Evolutionary conservation across 2,888 invertebrate species (phyloP), one percentile per base, ranked within the genome.

Genomic region (Euphydryas editha): DNA sequence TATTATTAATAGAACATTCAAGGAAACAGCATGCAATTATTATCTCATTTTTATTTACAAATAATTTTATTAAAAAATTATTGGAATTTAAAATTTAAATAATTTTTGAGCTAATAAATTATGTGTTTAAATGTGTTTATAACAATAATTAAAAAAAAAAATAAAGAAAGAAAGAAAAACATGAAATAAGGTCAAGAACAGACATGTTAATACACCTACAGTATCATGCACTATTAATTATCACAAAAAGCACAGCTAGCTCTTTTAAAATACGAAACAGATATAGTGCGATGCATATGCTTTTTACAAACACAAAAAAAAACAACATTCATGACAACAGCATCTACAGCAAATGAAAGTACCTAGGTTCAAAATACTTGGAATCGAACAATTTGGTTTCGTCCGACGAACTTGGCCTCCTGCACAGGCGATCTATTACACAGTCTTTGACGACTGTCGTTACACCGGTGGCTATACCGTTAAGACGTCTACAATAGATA

Each of bases 381-480:
- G 90, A 80, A 89, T 94, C 92, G 88, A 94, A 94, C 86, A 93
- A 90, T 90, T 87, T 91, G 80, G 84, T 81, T 76, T 85, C 86
- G 7, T 79, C 83, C 79, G 88, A 81, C 73, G 81, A 80, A 78
- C 83, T 88, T 54, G 93, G 88, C 72, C 89, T 85, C 74, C 86
- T 85, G 80, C 90, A 93, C 83, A 94, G 93, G 69, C 93, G 93
- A 83, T 95, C 94, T 78, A 95, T 93, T 75, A 95, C 93, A 84
- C 94, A 95, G 84, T 94, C 95, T 83, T 95, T 95, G 79, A 96
- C 94, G 72, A 95, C 93, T 62, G 94, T 94, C 42, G 95, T 94
- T 73, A 96, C 93, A 59, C 96, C 96, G 51, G 95, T 94, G 58
- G 95, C 95, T 76, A 96, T 88, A 77, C 96, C 96, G 85, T 95